Evolutionary conservation across 2,113 vertebrate genomes (phyloP), one percentile per base, ranked within the genome.

Genomic region (Pica pica): DNA sequence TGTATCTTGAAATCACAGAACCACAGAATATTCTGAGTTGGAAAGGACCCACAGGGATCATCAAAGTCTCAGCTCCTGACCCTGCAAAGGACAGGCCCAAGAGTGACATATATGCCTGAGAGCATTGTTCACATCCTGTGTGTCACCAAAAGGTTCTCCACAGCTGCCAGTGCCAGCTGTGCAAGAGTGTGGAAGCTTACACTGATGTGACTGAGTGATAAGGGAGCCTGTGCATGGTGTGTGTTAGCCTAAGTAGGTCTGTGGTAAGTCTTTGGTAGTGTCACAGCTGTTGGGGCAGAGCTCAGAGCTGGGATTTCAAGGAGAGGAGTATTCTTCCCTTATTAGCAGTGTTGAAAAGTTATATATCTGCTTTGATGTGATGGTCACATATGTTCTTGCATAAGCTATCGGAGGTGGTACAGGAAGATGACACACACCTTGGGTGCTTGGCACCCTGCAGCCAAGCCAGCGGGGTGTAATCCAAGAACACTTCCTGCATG

Each of bases 351-450:
- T 12, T 76, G 59, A 64, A 63, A 68, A 68, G 6, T 50, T 71
- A 8, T 0, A 0, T 61, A 7, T 53, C n/a, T 78, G 13, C 4
- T 73, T 59, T 31, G 31, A 37, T n/a, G 35, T 55, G 26, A 30
- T 33, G 16, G 13, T 69, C 59, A n/a, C 4, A 0, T 27, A 28
- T 10, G 10, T 70, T 78, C 50, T 56, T 93, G 50, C n/a, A 31
- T 64, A 24, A 22, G 21, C 41, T 82, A 0, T 67, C 37, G 9
- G 50, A 37, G 16, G 7, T 78, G 50, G 42, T 46, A 9, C 1
- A 28, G 52, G 76, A 69, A 33, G 26, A 26, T 79, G 30, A 41
- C 1, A 1, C 8, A 2, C 0, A 0, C 7, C 1, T 0, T 2
- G 7, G 35, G 14, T 56, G 14, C 50, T 69, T 60, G 49, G 39